phyloP scores from a whole-genome alignment of 2,113 vertebrate species.

The Alethe castanea region DNA sequence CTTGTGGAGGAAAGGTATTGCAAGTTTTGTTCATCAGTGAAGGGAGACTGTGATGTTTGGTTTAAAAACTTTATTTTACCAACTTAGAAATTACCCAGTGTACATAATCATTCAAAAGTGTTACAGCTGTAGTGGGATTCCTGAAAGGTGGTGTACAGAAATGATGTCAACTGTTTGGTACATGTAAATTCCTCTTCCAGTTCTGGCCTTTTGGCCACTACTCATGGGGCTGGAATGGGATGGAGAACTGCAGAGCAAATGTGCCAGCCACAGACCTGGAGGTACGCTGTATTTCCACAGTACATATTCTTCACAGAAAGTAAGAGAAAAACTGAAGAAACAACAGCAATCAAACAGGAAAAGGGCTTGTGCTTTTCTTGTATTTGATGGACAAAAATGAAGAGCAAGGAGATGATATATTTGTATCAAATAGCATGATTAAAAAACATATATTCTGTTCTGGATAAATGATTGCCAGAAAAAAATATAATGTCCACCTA shows the following conservation, averaged over 20 bases:
- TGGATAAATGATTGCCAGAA: background rate
- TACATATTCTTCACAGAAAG: background rate
- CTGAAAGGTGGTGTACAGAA: background rate
- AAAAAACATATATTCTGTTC: background rate
- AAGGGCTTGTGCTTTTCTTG: background rate
- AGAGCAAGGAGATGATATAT: background rate
- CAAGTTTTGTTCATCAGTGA: background rate
- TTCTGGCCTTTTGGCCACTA: background rate
- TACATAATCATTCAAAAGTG: fast-evolving
- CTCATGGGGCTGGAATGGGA: background rate
- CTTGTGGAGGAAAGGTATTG: background rate
- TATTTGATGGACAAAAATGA: background rate
- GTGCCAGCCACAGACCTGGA: background rate
- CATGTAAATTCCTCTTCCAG: background rate
- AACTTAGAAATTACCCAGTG: background rate
- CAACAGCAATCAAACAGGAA: background rate
- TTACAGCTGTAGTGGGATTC: background rate
- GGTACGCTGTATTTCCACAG: background rate
- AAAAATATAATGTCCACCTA: background rate
- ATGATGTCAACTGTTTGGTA: background rate
- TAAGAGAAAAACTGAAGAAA: background rate
- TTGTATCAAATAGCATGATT: background rate
- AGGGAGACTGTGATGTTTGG: fast-evolving
- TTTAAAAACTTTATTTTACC: background rate
- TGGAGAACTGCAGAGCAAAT: background rate